Base-by-base conservation (phyloP, 2,888 invertebrate genomes). In the Heliconius charithonia region DNA sequence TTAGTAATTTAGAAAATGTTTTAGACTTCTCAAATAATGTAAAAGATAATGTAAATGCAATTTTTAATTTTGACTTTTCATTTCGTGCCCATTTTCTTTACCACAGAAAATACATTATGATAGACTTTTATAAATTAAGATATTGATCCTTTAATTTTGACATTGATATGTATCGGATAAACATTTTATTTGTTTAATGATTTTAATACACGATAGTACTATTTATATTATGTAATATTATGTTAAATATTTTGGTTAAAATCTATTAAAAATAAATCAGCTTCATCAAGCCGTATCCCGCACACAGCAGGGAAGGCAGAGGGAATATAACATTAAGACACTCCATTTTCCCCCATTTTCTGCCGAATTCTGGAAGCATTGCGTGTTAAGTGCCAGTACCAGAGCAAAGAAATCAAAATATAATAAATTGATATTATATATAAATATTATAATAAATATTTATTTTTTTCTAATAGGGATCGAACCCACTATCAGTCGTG, bases 131-230 rank as follows among this genome's bases (percentile, higher is more conserved):
- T 67, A 12, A 62, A 67, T 32, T 12, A 66, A 66, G 12, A 37
- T n/a, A 9, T 69, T 69, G 69, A 69, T 41, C 41, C 69, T 41
- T 41, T 69, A 7, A 27, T 67, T 37, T 67, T 69, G 69, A 45
- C 41, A 69, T 45, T 69, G 69, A 69, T 69, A 69, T 69, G 69
- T 69, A 69, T 45, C 41, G 69, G 19, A 29, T 37, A 13, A 25
- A 41, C 9, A 16, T 69, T 9, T 7, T 67, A 41, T n/a, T 25
- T 45, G 25, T 25, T 69, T 25, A 25, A 69, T 19, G 63, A 63
- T 25, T 62, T 62, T 62, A 67, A 16, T 67, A 67, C 41, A 67
- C 4, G 2, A 32, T 25, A 37, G 10, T n/a, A 45, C 25, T 69
- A 41, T 41, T 69, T 27, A 69, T 27, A 69, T 69, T 19, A 69